phyloP scores from a whole-genome alignment of 37 sponge, comb jelly and placozoan species.

The Theonella swinhoei region DNA sequence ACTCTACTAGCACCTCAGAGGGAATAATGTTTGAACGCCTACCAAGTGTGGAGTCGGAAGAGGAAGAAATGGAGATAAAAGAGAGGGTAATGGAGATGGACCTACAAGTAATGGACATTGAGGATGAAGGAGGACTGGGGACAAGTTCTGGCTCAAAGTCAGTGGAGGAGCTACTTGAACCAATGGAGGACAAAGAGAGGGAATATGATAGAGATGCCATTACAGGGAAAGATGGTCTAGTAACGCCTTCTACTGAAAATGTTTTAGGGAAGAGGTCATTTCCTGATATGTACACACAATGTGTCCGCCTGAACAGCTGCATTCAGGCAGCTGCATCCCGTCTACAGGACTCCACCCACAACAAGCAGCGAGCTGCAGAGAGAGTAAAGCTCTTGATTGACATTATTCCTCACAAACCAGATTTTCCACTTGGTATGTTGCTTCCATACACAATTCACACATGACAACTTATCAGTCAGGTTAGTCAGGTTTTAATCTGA shows the following conservation, averaged over 20 bases:
- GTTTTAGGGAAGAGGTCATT: not conserved
- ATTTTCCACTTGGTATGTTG: slow-evolving; percentile 14
- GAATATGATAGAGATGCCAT: not conserved
- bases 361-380: slow-evolving; percentile 24
- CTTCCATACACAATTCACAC: too few relatives aligned
- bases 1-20: not conserved
- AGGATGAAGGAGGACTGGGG: too few relatives aligned
- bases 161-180: not conserved
- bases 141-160: too few relatives aligned
- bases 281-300: not conserved
- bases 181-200: not conserved
- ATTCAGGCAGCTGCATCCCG: slow-evolving; percentile 63
- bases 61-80: not conserved
- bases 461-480: too few relatives aligned
- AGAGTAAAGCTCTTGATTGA: slow-evolving; percentile 32
- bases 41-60: not conserved
- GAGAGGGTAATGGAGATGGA: not conserved
- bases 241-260: not conserved
- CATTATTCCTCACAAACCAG: slow-evolving; percentile 37
- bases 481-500: too few relatives aligned
- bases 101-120: not conserved
- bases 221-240: not conserved
- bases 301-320: slow-evolving; percentile 39
- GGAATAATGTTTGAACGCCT: not conserved
- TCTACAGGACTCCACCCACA: slow-evolving; percentile 25